A percentile compares a stretch with the other conserved stretches of the same genome.
These are phyloP conservation scores for Actenoides hombroni DNA, from an alignment of 2,113 vertebrate genomes.

Conservation along the genomic window DNA sequence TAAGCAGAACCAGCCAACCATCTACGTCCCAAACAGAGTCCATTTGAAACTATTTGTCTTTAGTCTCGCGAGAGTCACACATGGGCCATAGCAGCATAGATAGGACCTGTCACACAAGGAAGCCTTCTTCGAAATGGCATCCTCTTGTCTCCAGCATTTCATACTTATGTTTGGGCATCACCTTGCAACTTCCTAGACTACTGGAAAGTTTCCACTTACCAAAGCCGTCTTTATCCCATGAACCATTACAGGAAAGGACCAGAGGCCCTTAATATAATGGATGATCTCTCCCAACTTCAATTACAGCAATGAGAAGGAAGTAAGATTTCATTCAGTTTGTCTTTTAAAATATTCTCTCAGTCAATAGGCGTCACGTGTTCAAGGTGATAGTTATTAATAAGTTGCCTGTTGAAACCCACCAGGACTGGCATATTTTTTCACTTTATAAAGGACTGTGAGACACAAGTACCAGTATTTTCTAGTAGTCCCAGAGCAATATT, in stretches of 20 bases:
- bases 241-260: not conserved
- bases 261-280: not conserved
- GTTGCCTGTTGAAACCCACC: not conserved
- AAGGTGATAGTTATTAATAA: not conserved
- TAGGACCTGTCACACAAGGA: not conserved
- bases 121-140: not conserved
- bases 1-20: not conserved
- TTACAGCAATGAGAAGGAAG: not conserved
- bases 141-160: not conserved
- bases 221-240: not conserved
- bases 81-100: not conserved
- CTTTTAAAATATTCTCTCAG: not conserved
- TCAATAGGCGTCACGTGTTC: not conserved
- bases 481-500: not conserved
- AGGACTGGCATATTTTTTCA: not conserved
- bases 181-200: not conserved
- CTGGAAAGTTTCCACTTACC: not conserved
- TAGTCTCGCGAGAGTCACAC: not conserved
- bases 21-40: not conserved
- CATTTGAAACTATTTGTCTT: not conserved
- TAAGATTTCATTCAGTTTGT: not conserved
- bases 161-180: fast-evolving
- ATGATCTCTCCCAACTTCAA: not conserved
- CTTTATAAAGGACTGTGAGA: not conserved
- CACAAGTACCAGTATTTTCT: not conserved